Evolutionary conservation across 2,888 invertebrate species (phyloP).

Genomic region (Mycogona germanica): DNA sequence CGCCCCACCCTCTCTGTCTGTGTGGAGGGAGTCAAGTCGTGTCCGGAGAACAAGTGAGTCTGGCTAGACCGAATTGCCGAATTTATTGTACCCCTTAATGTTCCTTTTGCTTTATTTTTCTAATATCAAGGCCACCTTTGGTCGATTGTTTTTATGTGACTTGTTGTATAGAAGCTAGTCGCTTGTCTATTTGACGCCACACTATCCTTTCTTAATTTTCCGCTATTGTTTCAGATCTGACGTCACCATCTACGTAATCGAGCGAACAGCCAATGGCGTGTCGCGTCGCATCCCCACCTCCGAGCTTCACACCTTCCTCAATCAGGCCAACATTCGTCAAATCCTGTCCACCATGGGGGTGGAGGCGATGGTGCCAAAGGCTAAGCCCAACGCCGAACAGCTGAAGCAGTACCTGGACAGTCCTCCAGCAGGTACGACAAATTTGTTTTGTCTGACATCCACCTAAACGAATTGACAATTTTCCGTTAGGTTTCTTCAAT

Average conservation of each 20-base stretch:
- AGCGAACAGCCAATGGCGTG: constrained; percentile 46
- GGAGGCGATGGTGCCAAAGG: constrained; percentile 54
- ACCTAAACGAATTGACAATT: no score
- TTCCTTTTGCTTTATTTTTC: no score
- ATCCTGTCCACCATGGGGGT: constrained; percentile 62
- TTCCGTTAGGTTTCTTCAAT: no score
- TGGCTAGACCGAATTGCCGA: no score
- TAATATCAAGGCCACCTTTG: no score
- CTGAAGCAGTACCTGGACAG: constrained; percentile 77
- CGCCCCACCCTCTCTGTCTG: constrained; percentile 68
- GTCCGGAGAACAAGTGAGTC: constrained; percentile 54
- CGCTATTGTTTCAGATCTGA: constrained; percentile 42
- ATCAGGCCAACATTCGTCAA: constrained; percentile 51
- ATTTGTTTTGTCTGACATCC: not conserved
- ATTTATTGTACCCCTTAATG: no score
- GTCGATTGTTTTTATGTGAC: no score
- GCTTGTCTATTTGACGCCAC: not conserved
- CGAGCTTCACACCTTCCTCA: constrained; percentile 38
- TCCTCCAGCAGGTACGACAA: constrained; percentile 56
- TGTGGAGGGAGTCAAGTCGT: constrained; percentile 62
- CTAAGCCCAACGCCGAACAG: constrained; percentile 62
- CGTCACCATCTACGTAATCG: constrained; percentile 57
- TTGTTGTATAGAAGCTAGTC: not conserved
- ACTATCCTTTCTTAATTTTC: not conserved
- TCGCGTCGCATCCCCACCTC: constrained; percentile 32